Evolutionary conservation across 2,888 invertebrate species (phyloP).

Genomic region (Drosophila lacicola): DNA sequence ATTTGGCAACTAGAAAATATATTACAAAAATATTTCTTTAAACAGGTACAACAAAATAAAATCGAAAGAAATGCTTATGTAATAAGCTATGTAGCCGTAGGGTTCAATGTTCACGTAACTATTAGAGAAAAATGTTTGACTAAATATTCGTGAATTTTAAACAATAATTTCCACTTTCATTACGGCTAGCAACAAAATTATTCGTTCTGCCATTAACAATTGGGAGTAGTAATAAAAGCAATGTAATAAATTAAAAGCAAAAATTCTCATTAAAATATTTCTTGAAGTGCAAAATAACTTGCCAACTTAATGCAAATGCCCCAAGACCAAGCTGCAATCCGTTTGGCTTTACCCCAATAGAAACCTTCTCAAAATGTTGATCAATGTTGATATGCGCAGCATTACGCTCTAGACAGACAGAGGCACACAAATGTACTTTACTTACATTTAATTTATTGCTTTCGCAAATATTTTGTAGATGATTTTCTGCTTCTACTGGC

Average conservation of each 20-base stretch:
- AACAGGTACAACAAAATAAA: constrained; percentile 38
- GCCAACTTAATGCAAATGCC: constrained; percentile 24
- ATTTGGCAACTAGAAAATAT: constrained; percentile 44
- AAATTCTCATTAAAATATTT: constrained; percentile 67
- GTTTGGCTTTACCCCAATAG: not conserved
- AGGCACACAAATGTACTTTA: constrained; percentile 46
- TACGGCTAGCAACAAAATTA: not conserved
- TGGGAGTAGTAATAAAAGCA: constrained; percentile 1
- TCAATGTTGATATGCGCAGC: constrained; percentile 67
- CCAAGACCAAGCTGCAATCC: constrained; percentile 9
- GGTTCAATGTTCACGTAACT: constrained; percentile 30
- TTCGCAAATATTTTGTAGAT: constrained; percentile 32
- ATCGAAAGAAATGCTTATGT: constrained; percentile 4
- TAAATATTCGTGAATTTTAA: not conserved
- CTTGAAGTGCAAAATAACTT: constrained; percentile 52
- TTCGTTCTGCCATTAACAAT: not conserved
- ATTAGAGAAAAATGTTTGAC: not conserved
- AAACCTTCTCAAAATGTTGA: constrained; percentile 41
- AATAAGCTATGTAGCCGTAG: constrained; percentile 10
- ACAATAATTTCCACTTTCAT: constrained; percentile 2
- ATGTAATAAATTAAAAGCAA: constrained; percentile 59
- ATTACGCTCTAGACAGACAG: constrained; percentile 37
- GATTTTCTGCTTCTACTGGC: constrained; percentile 8
- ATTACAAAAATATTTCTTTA: constrained; percentile 46
- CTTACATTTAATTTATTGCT: constrained; percentile 64